phyloP scores from a whole-genome alignment of 2,888 invertebrate species.

The Piscicola geometra region DNA sequence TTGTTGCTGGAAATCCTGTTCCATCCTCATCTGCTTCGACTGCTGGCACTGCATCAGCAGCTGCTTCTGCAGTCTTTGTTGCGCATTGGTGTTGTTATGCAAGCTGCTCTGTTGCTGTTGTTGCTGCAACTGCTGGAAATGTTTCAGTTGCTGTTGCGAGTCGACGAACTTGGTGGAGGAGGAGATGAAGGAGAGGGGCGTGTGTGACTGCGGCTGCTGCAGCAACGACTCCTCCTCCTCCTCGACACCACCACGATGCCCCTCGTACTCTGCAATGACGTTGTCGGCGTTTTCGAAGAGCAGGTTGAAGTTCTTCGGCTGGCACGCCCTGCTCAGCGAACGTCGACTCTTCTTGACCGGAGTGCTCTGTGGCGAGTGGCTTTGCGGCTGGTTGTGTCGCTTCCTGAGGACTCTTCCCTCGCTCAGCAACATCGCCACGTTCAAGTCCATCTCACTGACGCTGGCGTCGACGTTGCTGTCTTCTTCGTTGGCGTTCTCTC shows the following conservation, averaged over 20 bases:
- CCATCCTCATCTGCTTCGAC: not conserved
- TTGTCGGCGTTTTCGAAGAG: not conserved
- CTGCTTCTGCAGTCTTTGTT: constrained; percentile 7
- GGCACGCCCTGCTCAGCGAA: constrained; percentile 5
- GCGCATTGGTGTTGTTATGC: not conserved
- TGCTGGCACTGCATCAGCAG: not conserved
- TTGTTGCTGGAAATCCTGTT: constrained; percentile 5
- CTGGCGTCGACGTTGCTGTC: not conserved
- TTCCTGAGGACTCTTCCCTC: constrained; percentile 33
- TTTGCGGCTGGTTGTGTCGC: not conserved
- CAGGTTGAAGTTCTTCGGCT: constrained; percentile 1
- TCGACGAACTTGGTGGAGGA: not conserved
- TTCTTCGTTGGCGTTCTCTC: not conserved
- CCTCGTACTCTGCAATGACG: not conserved
- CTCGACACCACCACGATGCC: not conserved
- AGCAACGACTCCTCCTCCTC: not conserved
- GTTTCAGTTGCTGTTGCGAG: constrained; percentile 3
- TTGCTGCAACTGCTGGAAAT: constrained; percentile 11
- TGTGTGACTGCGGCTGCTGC: not conserved
- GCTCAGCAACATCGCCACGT: constrained; percentile 30
- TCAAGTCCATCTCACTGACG: constrained; percentile 13
- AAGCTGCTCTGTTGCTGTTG: not conserved
- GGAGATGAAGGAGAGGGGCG: not conserved
- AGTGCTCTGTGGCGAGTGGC: not conserved
- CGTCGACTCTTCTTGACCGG: constrained; percentile 10